Base-by-base conservation (phyloP, 2,797 vertebrate species). In the Phrynocephalus forsythii region DNA sequence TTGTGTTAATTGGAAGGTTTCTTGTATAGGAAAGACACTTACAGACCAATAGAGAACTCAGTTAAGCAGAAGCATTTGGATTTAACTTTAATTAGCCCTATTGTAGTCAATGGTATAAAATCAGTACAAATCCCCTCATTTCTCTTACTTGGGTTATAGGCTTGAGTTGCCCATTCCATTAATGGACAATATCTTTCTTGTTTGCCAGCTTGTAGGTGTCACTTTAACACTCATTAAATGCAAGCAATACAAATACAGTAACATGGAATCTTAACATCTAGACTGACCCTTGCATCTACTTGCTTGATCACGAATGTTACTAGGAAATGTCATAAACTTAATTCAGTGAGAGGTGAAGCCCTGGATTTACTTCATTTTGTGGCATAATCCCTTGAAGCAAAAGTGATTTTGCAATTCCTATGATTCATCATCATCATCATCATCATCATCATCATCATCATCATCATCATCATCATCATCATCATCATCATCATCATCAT, bases 261-360 rank as follows among this genome's bases (percentile, higher is more conserved):
- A 86, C 60, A 24, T 83, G 5, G 6, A 7, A 73, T 28, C 9
- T n/a, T 82, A 87, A 73, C 22, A 44, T 66, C 78, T 73, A 1
- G 22, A 82, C 72, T 66, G 86, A 78, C 85, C 68, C 73, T 93
- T 90, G 79, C 83, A 85, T 90, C 56, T 33, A 87, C 86, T 18
- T 88, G 22, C 2, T 3, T 88, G 80, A 71, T 84, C 89, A 80
- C 73, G 86, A 91, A 50, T 66, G 66, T 69, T 67, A 75, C 26
- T 82, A 22, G 30, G 38, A 86, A 28, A 15, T 48, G 28, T 16
- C 18, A 1, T 7, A 13, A 87, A 30, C 89, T 16, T 33, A 0
- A 1, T 52, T 88, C 66, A 2, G 0, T 66, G 82, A 15, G 83
- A 72, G 26, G 84, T 44, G 81, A 80, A 28, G 33, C 63, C 79